These are phyloP conservation scores for Marisa cornuarietis DNA, from an alignment of 1,140 invertebrate genomes.

Conservation along the genomic window DNA sequence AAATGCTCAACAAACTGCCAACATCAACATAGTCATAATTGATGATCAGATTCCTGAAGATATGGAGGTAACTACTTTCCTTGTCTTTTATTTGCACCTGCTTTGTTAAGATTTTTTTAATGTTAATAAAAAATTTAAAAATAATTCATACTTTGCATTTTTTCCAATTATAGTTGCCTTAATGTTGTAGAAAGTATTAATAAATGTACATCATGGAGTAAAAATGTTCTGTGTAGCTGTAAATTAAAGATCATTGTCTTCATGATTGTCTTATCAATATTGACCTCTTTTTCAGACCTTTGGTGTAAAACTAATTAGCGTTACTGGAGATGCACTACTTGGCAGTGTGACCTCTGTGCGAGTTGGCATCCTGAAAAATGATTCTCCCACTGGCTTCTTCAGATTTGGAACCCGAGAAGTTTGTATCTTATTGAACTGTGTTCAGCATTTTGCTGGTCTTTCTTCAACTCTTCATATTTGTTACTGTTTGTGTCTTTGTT, in stretches of 20 bases:
- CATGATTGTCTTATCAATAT: background rate
- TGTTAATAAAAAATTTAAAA: too few species aligned
- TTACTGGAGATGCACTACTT: slow-evolving; percentile 50
- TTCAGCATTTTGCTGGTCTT: too few species aligned
- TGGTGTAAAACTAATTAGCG: slow-evolving; percentile 54
- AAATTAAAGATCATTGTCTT: background rate
- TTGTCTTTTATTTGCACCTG: background rate
- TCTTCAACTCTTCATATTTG: background rate
- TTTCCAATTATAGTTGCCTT: background rate
- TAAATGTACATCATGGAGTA: too few species aligned
- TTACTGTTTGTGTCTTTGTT: background rate
- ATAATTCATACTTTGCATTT: too few species aligned
- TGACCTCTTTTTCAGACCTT: slow-evolving; percentile 50
- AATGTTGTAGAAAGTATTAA: background rate
- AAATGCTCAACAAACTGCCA: slow-evolving; percentile 45
- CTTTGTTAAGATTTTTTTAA: background rate
- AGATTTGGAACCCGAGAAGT: slow-evolving; percentile 53
- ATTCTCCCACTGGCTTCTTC: slow-evolving; percentile 63
- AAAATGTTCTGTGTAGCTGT: too few species aligned
- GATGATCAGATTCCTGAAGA: slow-evolving; percentile 56
- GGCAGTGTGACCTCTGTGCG: slow-evolving; percentile 46
- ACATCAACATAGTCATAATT: slow-evolving; percentile 54
- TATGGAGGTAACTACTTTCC: slow-evolving; percentile 50
- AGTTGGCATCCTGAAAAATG: slow-evolving; percentile 62
- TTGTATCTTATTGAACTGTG: slow-evolving; percentile 1